These are phyloP conservation scores for Odontomyia ornata DNA, from an alignment of 2,888 invertebrate species.

Conservation along the genomic window DNA sequence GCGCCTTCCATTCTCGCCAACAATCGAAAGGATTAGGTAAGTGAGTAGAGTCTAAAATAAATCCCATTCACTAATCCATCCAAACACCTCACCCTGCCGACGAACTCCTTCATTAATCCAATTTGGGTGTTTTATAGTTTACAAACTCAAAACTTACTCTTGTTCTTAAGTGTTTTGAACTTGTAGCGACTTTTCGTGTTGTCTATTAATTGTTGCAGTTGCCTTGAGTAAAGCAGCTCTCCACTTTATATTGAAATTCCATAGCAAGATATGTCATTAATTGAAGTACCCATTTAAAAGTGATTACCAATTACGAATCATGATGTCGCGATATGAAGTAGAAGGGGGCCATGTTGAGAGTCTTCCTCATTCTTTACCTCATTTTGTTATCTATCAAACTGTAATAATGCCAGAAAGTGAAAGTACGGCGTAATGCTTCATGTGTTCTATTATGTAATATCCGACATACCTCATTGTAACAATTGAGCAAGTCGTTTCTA, in stretches of 20 bases:
- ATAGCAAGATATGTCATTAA: background rate
- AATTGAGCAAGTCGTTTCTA: background rate
- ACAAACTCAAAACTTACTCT: background rate
- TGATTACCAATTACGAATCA: background rate
- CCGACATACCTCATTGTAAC: background rate
- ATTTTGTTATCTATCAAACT: background rate
- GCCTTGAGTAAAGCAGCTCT: background rate
- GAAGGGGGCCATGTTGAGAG: background rate
- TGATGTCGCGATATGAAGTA: no score
- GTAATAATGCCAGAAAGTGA: slow-evolving; percentile 13
- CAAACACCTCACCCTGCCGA: background rate
- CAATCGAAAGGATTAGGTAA: slow-evolving; percentile 42
- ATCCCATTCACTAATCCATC: background rate
- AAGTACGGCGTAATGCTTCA: slow-evolving; percentile 7
- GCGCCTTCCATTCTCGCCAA: slow-evolving; percentile 6
- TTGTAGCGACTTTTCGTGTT: background rate
- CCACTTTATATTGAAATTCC: background rate
- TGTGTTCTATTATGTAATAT: slow-evolving; percentile 24
- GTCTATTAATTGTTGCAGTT: background rate
- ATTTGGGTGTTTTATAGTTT: background rate
- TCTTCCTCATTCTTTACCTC: background rate
- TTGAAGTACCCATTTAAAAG: background rate
- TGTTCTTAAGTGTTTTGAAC: background rate
- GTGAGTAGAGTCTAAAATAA: background rate
- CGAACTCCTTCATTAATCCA: slow-evolving; percentile 28